Conservation (phyloP, 2,888 invertebrate genomes). For the Drosophila prolongata region DNA sequence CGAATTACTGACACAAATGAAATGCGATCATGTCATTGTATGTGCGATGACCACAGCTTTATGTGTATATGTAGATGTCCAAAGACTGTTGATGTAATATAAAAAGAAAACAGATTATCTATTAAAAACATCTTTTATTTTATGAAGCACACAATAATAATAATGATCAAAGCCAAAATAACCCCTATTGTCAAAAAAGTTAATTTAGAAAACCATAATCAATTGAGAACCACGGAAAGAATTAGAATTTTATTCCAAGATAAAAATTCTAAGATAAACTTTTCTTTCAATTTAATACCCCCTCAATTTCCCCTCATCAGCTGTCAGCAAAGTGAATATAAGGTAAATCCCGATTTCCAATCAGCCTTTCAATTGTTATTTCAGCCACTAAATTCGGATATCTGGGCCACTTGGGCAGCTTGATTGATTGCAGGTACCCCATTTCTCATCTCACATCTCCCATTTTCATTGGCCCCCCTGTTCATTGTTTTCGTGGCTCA, state of each 20-base stretch:
- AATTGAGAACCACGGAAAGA: neutral
- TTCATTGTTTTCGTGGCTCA: slow-evolving; percentile 36
- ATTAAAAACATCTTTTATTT: too few relatives aligned
- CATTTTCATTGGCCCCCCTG: neutral
- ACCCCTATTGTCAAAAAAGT: neutral
- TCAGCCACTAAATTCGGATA: slow-evolving; percentile 41
- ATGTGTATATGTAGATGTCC: too few relatives aligned
- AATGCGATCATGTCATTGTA: too few relatives aligned
- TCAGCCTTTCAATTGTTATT: slow-evolving; percentile 46
- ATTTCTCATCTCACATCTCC: slow-evolving; percentile 2
- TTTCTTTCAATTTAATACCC: slow-evolving; percentile 1
- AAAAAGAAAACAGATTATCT: too few relatives aligned
- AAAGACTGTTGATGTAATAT: too few relatives aligned
- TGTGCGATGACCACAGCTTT: too few relatives aligned
- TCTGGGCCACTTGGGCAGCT: slow-evolving; percentile 37
- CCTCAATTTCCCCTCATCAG: neutral
- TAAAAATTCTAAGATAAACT: slow-evolving; percentile 2
- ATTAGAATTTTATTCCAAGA: neutral
- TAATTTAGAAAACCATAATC: neutral
- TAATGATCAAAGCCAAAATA: too few relatives aligned
- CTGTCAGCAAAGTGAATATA: slow-evolving; percentile 20
- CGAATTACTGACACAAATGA: too few relatives aligned
- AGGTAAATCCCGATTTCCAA: slow-evolving; percentile 34
- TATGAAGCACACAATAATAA: too few relatives aligned
- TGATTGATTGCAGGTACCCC: slow-evolving; percentile 38